Conservation (phyloP, 2,113 vertebrate genomes). For the Cheilinus undulatus region DNA sequence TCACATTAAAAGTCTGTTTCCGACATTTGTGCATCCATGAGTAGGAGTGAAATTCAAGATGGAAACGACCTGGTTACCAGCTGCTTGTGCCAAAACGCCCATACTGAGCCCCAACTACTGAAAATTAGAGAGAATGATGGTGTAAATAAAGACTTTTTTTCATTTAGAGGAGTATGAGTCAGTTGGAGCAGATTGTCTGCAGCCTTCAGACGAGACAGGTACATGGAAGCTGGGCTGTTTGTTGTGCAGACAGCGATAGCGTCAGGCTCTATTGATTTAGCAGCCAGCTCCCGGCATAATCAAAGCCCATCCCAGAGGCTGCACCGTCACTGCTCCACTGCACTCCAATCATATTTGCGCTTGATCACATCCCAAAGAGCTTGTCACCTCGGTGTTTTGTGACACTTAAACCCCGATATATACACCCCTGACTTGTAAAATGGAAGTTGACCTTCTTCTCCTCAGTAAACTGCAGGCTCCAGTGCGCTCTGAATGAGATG, state of each 20-base stretch:
- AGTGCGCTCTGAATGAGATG: slow-evolving; percentile 39
- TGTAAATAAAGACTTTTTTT: slow-evolving; percentile 6
- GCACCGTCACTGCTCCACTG: slow-evolving; percentile 64
- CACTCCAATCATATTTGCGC: slow-evolving; percentile 75
- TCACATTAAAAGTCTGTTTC: slow-evolving; percentile 23
- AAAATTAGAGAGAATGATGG: slow-evolving; percentile 2
- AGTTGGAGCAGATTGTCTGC: slow-evolving; percentile 33
- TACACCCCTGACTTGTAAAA: slow-evolving; percentile 59
- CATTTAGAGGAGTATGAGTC: slow-evolving; percentile 19
- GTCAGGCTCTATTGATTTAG: slow-evolving; percentile 78
- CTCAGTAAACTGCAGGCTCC: slow-evolving; percentile 59
- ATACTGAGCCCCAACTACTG: not conserved
- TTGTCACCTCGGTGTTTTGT: slow-evolving; percentile 75
- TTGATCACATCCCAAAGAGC: slow-evolving; percentile 77
- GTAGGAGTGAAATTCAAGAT: slow-evolving; percentile 12
- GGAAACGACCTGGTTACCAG: slow-evolving; percentile 22
- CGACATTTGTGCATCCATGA: slow-evolving; percentile 21
- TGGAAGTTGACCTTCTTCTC: slow-evolving; percentile 72
- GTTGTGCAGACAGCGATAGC: slow-evolving; percentile 57
- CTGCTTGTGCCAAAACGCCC: slow-evolving; percentile 4
- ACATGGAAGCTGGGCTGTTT: slow-evolving; percentile 49
- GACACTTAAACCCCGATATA: slow-evolving; percentile 74
- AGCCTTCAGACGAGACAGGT: slow-evolving; percentile 48
- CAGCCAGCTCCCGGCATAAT: slow-evolving; percentile 72
- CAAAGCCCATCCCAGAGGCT: slow-evolving; percentile 72